phyloP scores from a whole-genome alignment of 2,888 invertebrate species.

The Perithous albicinctus region DNA sequence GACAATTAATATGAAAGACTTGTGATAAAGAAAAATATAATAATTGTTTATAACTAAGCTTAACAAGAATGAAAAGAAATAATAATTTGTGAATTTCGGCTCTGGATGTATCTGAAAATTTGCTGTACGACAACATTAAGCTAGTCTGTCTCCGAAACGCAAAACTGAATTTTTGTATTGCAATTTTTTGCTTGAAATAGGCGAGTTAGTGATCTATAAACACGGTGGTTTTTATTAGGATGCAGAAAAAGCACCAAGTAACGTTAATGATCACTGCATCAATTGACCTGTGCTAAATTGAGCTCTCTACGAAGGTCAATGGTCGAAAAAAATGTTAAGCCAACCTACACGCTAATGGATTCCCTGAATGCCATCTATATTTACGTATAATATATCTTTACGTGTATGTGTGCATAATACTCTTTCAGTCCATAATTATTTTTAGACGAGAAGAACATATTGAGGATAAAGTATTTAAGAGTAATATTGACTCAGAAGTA shows the following conservation, averaged over 20 bases:
- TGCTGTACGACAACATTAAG: not conserved
- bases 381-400: not conserved
- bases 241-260: slow-evolving; percentile 48
- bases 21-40: too few relatives aligned
- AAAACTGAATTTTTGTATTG: not conserved
- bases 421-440: not conserved
- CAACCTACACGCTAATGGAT: slow-evolving; percentile 31
- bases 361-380: slow-evolving; percentile 1
- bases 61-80: too few relatives aligned
- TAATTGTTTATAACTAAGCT: too few relatives aligned
- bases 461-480: not conserved
- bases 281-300: slow-evolving; percentile 63
- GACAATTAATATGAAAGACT: too few relatives aligned
- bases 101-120: not conserved
- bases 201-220: slow-evolving; percentile 8
- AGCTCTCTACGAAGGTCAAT: slow-evolving; percentile 56
- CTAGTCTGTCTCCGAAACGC: not conserved
- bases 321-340: slow-evolving; percentile 42
- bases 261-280: slow-evolving; percentile 53
- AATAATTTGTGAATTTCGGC: too few relatives aligned
- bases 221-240: slow-evolving; percentile 23
- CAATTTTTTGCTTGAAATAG: not conserved
- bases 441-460: not conserved
- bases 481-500: not conserved
- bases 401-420: not conserved